A percentile compares a stretch with the other conserved stretches of the same genome.
Conservation (phyloP, 92 coral and sea anemone species). For the Pocillopora meandrina region DNA sequence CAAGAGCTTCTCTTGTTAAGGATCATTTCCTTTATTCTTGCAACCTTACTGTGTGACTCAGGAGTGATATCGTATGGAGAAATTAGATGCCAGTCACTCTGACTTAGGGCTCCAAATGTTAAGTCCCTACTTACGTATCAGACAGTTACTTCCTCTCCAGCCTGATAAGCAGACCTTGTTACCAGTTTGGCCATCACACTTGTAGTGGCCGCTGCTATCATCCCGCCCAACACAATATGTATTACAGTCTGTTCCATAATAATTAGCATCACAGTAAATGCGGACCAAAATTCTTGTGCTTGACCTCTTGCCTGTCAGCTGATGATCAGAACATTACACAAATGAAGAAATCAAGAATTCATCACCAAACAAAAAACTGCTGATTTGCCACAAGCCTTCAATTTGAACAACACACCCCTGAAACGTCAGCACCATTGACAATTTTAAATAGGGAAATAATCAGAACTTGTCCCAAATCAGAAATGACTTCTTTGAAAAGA, state of each 20-base stretch:
- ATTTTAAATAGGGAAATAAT: too few relatives aligned
- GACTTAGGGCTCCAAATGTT: not conserved
- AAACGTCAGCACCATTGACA: too few relatives aligned
- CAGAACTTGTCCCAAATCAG: too few relatives aligned
- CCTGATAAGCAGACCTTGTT: constrained; percentile 80
- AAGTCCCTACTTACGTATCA: constrained; percentile 60
- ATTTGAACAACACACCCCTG: too few relatives aligned
- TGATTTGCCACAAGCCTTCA: too few relatives aligned
- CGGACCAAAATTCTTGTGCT: constrained; percentile 74
- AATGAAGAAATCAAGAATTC: too few relatives aligned
- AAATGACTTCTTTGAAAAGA: too few relatives aligned
- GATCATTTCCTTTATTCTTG: too few relatives aligned
- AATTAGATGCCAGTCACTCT: not conserved
- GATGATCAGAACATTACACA: not conserved
- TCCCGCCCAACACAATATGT: constrained; percentile 80
- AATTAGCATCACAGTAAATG: constrained; percentile 76
- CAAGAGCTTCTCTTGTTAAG: too few relatives aligned
- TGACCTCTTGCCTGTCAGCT: constrained; percentile 78
- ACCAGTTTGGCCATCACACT: constrained; percentile 77
- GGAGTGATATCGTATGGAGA: too few relatives aligned
- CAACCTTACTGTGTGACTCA: too few relatives aligned
- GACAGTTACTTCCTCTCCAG: constrained; percentile 81
- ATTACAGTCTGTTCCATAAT: constrained; percentile 81
- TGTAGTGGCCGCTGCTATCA: constrained; percentile 82
- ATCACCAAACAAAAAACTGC: too few relatives aligned